These are phyloP conservation scores for Coelopa frigida DNA, from an alignment of 1,140 invertebrate species.

Conservation along the genomic window DNA sequence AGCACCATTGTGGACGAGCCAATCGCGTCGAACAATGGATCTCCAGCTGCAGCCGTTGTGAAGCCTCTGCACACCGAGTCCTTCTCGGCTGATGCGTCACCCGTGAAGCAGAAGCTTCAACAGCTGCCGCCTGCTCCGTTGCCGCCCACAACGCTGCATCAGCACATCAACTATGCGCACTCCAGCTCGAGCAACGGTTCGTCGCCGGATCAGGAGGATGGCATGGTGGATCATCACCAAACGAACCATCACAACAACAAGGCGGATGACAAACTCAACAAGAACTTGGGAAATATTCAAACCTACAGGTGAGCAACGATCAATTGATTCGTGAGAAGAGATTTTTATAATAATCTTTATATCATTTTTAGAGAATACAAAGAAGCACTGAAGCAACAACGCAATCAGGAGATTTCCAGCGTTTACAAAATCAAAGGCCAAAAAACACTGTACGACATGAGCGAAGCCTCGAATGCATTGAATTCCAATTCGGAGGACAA, in stretches of 20 bases:
- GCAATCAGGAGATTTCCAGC: constrained; percentile 61
- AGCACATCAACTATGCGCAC: constrained; percentile 22
- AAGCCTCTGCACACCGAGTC: constrained; percentile 8
- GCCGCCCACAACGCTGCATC: constrained; percentile 5
- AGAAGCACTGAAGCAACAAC: constrained; percentile 75
- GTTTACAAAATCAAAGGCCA: constrained; percentile 51
- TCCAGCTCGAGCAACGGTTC: constrained; percentile 40
- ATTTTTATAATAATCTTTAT: neutral
- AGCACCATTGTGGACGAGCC: constrained; percentile 42
- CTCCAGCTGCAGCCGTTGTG: constrained; percentile 12
- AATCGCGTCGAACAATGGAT: constrained; percentile 17
- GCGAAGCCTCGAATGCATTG: constrained; percentile 10
- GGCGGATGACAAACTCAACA: constrained; percentile 58
- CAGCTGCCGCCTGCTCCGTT: no score
- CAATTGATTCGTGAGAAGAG: neutral
- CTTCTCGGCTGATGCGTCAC: constrained; percentile 9
- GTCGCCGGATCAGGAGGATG: constrained; percentile 44
- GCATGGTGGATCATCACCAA: constrained; percentile 33
- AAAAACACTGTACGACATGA: constrained; percentile 12
- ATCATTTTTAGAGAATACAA: constrained; percentile 68
- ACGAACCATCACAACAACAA: constrained; percentile 22
- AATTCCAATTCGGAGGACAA: constrained; percentile 19
- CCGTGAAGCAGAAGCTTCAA: constrained; percentile 11
- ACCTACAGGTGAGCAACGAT: constrained; percentile 64
- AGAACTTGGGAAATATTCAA: constrained; percentile 66